These are phyloP conservation scores for Syrista parreyssii DNA, from an alignment of 2,888 invertebrate species.

Conservation along the genomic window DNA sequence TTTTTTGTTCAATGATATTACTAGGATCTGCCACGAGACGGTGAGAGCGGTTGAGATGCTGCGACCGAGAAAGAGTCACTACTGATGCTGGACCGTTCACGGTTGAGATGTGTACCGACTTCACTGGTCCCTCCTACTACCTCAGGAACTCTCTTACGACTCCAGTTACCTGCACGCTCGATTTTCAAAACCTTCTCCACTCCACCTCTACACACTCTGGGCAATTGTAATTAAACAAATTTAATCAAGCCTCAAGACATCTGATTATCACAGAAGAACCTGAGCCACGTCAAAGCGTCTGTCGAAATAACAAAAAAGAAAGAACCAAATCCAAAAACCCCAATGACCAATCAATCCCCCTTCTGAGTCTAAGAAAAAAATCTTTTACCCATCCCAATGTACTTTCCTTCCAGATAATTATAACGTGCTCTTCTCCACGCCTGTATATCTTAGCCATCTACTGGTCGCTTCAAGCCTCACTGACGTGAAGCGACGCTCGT, in stretches of 20 bases:
- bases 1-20: not conserved
- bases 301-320: not conserved
- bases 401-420: not conserved
- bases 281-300: not conserved
- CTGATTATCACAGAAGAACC: not conserved
- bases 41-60: slow-evolving; percentile 45
- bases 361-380: not conserved
- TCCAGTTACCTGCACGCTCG: slow-evolving; percentile 17
- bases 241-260: not conserved
- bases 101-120: slow-evolving; percentile 48
- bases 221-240: not conserved
- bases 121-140: slow-evolving; percentile 32
- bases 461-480: not conserved
- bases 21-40: not conserved
- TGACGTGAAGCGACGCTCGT: not conserved
- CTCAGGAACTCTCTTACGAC: slow-evolving; percentile 16
- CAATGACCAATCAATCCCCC: too few relatives aligned
- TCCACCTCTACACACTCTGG: not conserved
- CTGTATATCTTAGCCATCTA: not conserved
- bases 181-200: slow-evolving; percentile 17
- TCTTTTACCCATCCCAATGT: not conserved
- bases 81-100: slow-evolving; percentile 56
- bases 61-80: slow-evolving; percentile 58
- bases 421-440: not conserved
- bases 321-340: too few relatives aligned